Percentiles rank a stretch among this genome's conserved stretches.
Conservation (phyloP, 1,140 invertebrate species). For the Leptoteleia sp. region DNA sequence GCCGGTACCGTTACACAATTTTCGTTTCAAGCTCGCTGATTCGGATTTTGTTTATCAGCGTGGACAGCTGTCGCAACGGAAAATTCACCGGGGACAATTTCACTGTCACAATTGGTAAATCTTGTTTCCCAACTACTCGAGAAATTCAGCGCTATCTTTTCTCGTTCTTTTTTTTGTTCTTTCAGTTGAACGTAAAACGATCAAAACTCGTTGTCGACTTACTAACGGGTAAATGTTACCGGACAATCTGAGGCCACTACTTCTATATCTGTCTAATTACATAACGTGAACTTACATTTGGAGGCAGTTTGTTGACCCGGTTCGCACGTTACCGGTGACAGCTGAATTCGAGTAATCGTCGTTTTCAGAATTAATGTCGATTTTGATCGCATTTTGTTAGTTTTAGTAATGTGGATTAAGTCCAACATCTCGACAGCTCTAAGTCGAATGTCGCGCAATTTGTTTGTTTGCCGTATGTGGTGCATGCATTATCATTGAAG, state of each 20-base stretch:
- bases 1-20: not conserved
- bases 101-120: constrained; percentile 18
- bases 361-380: no score
- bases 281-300: constrained; percentile 2
- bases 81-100: constrained; percentile 8
- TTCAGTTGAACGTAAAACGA: constrained; percentile 13
- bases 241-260: constrained; percentile 4
- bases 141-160: constrained; percentile 11
- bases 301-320: not conserved
- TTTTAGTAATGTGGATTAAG: no score
- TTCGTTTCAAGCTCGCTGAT: not conserved
- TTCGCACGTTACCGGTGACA: not conserved
- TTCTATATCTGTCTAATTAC: constrained; percentile 20
- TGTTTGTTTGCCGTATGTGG: no score
- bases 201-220: constrained; percentile 16
- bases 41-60: not conserved
- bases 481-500: no score
- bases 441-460: no score
- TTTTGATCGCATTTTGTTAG: no score
- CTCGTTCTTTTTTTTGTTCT: constrained; percentile 12
- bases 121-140: constrained; percentile 15
- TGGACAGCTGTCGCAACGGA: not conserved
- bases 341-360: no score
- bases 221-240: constrained; percentile 11
- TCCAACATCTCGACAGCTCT: no score